Percentiles rank a stretch among this genome's conserved stretches.
Conservation (phyloP, 2,113 vertebrate species). For the Casuarius casuarius region DNA sequence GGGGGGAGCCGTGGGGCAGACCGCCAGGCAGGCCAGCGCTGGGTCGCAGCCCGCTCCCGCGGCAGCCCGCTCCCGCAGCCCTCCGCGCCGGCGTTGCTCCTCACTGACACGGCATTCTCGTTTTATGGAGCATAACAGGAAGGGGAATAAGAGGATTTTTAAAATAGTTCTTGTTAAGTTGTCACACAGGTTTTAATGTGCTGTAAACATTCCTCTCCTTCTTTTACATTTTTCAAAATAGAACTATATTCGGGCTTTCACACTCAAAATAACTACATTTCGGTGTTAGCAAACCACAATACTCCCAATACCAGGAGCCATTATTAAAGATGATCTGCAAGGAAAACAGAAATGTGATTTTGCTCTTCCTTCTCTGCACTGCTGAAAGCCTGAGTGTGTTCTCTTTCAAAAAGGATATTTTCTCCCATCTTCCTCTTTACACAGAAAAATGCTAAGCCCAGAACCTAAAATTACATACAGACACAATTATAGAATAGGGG, state of each 20-base stretch:
- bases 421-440: constrained; percentile 9
- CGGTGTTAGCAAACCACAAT: constrained; percentile 4
- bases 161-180: constrained; percentile 56
- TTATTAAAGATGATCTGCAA: neutral
- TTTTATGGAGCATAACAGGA: constrained; percentile 18
- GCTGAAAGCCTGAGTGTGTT: neutral
- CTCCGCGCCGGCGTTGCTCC: neutral
- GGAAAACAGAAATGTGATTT: neutral
- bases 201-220: constrained; percentile 50
- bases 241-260: neutral
- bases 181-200: constrained; percentile 54
- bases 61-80: neutral
- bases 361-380: neutral
- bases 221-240: neutral
- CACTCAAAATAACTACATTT: constrained; percentile 36
- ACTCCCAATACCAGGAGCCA: neutral
- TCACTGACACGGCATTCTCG: neutral
- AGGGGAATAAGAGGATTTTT: constrained; percentile 56
- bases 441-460: neutral
- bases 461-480: constrained; percentile 19
- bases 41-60: neutral
- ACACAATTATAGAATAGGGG: constrained; percentile 37
- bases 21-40: neutral
- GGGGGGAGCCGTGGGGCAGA: neutral
- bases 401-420: constrained; percentile 16